phyloP scores from a whole-genome alignment of 2,113 vertebrate genomes.

The Hippocampus mohnikei region DNA sequence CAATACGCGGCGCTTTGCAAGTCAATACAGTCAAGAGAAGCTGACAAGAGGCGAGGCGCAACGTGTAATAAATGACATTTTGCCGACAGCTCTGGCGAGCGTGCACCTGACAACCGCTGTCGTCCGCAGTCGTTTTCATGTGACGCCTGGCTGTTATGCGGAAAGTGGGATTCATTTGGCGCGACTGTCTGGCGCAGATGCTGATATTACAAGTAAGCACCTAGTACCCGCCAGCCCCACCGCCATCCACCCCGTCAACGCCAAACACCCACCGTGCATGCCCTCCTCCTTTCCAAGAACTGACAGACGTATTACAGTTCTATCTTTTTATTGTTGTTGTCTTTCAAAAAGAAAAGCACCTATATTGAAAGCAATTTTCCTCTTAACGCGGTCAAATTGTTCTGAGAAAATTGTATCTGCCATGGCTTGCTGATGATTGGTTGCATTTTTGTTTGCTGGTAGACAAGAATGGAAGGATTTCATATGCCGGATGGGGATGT shows the following conservation, averaged over 20 bases:
- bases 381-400: slow-evolving; percentile 76
- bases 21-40: slow-evolving; percentile 82
- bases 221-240: slow-evolving; percentile 60
- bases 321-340: slow-evolving; percentile 77
- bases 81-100: slow-evolving; percentile 69
- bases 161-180: slow-evolving; percentile 83
- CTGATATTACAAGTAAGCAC: slow-evolving; percentile 85
- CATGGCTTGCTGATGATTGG: slow-evolving; percentile 73
- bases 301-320: slow-evolving; percentile 82
- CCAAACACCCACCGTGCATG: neutral
- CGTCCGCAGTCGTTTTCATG: slow-evolving; percentile 85
- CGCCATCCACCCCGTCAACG: neutral
- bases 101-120: slow-evolving; percentile 80
- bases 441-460: slow-evolving; percentile 58
- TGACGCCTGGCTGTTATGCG: slow-evolving; percentile 84
- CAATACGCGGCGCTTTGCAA: slow-evolving; percentile 75
- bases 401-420: slow-evolving; percentile 78
- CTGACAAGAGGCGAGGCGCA: slow-evolving; percentile 79
- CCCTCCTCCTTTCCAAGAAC: slow-evolving; percentile 71
- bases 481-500: slow-evolving; percentile 54
- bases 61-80: slow-evolving; percentile 90
- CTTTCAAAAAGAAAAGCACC: slow-evolving; percentile 68
- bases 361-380: slow-evolving; percentile 82
- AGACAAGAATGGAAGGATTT: slow-evolving; percentile 71
- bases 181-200: slow-evolving; percentile 78